These are phyloP conservation scores for Pharmacophagus antenor DNA, from an alignment of 2,888 invertebrate species.

Conservation along the genomic window DNA sequence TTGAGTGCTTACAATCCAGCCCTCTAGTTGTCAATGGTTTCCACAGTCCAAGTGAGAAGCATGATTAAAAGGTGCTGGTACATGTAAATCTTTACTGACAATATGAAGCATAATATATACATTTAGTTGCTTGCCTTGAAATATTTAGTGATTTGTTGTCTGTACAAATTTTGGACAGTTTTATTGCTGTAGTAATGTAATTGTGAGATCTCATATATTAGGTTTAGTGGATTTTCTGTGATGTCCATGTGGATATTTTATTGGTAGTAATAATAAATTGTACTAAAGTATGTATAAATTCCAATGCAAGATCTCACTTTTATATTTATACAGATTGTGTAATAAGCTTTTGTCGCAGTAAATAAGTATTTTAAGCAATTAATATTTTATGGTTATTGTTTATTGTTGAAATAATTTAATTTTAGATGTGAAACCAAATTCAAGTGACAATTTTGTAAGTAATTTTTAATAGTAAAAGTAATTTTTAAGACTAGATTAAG, in stretches of 20 bases:
- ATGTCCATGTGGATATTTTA: constrained; percentile 61
- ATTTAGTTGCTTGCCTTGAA: constrained; percentile 48
- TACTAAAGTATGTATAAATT: constrained; percentile 44
- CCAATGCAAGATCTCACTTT: constrained; percentile 63
- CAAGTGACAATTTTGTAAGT: constrained; percentile 24
- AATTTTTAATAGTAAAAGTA: constrained; percentile 6
- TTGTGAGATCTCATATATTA: constrained; percentile 61
- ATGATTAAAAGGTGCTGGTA: constrained; percentile 5
- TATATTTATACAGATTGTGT: constrained; percentile 59
- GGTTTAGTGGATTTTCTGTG: constrained; percentile 54
- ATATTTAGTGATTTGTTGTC: constrained; percentile 37
- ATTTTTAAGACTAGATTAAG: constrained; percentile 7
- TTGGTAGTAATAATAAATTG: constrained; percentile 42
- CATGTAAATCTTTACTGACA: not conserved
- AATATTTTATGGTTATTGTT: constrained; percentile 27
- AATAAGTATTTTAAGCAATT: constrained; percentile 26
- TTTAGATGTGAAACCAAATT: constrained; percentile 28
- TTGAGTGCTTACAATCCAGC: constrained; percentile 33
- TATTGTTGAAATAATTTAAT: constrained; percentile 29
- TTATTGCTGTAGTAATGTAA: constrained; percentile 57
- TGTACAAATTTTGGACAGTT: constrained; percentile 39
- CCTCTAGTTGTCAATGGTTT: constrained; percentile 66
- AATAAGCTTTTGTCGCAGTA: constrained; percentile 30
- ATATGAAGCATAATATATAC: constrained; percentile 39
- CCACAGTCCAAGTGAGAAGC: constrained; percentile 48